Percentiles rank a stretch among this genome's conserved stretches.
Evolutionary conservation across 2,888 invertebrate species (phyloP).

Genomic region (Hyposoter didymator): DNA sequence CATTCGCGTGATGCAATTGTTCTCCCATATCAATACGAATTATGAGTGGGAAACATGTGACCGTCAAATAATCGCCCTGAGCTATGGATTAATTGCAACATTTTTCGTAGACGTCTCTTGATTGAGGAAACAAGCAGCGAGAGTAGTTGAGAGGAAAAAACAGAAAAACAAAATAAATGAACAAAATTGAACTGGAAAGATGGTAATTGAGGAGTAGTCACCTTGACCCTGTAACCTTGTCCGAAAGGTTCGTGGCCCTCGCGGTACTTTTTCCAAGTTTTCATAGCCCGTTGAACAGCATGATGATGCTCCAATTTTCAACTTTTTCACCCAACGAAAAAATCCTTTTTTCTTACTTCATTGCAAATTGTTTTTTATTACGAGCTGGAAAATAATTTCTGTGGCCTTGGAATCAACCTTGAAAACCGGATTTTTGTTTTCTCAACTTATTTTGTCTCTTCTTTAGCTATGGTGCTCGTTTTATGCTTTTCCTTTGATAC

Average conservation of each 20-base stretch:
- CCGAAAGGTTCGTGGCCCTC: background rate
- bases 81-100: slow-evolving; percentile 30
- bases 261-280: slow-evolving; percentile 1
- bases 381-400: background rate
- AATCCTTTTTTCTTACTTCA: background rate
- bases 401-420: slow-evolving; percentile 35
- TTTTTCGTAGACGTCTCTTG: slow-evolving; percentile 18
- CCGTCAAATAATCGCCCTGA: slow-evolving; percentile 31
- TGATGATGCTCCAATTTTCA: background rate
- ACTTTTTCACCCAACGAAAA: background rate
- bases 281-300: background rate
- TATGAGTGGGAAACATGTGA: slow-evolving; percentile 29
- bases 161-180: background rate
- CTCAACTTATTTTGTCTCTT: background rate
- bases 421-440: slow-evolving; percentile 19
- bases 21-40: slow-evolving; percentile 50
- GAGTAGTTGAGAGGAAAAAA: background rate
- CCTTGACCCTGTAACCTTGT: slow-evolving; percentile 25
- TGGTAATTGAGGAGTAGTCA: background rate
- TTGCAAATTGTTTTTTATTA: background rate
- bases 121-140: background rate
- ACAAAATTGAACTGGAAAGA: background rate
- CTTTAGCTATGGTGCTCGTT: background rate
- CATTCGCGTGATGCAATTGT: slow-evolving; percentile 53
- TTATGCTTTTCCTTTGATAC: background rate